These are phyloP conservation scores for Oreochromis spilurus DNA, from an alignment of 2,113 vertebrate genomes.

Conservation along the genomic window DNA sequence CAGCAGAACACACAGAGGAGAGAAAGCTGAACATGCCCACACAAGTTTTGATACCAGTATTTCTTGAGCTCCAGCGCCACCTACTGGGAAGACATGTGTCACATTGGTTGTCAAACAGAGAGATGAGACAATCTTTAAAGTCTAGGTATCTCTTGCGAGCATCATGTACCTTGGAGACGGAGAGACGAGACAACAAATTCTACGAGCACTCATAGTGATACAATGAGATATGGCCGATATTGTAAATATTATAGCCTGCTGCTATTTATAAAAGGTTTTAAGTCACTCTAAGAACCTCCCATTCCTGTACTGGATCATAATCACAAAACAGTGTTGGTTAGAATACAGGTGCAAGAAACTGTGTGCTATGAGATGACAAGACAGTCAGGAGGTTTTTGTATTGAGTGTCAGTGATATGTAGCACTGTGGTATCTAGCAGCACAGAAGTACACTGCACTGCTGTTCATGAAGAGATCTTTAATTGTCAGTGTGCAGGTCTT, in stretches of 20 bases:
- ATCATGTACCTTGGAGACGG: neutral
- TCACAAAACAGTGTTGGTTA: neutral
- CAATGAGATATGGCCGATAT: neutral
- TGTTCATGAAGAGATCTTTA: neutral
- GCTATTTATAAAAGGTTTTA: neutral
- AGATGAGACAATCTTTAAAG: neutral
- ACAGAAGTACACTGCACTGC: conserved; percentile 20
- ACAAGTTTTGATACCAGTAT: neutral
- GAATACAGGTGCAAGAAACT: neutral
- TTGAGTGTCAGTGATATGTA: neutral
- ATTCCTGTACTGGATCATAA: neutral
- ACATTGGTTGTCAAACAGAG: neutral
- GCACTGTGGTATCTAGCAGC: neutral
- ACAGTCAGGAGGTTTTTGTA: neutral
- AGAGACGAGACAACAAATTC: neutral
- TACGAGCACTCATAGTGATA: neutral
- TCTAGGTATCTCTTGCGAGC: neutral
- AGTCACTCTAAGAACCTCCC: neutral
- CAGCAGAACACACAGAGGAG: neutral
- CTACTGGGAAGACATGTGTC: neutral
- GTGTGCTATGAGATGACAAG: neutral
- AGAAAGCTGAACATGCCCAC: neutral
- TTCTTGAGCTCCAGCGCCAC: conserved; percentile 18
- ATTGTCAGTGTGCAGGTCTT: neutral
- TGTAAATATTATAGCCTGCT: neutral